These are phyloP conservation scores for Mobula birostris DNA, from an alignment of 2,113 vertebrate species.

Conservation along the genomic window DNA sequence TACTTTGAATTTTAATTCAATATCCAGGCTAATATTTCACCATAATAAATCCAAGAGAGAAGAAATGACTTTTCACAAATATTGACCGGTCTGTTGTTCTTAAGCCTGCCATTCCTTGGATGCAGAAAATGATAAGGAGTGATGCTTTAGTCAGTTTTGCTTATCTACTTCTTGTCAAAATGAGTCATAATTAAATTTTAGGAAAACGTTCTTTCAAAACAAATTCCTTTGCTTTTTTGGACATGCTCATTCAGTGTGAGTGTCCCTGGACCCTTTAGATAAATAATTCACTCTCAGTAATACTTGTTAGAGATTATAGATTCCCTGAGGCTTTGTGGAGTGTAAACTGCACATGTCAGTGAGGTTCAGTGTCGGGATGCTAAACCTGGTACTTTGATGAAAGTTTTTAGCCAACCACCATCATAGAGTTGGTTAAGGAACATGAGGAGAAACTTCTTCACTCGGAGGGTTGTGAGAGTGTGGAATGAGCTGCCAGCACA, in stretches of 20 bases:
- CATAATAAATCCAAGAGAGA: not conserved
- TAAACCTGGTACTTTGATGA: not conserved
- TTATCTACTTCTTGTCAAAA: not conserved
- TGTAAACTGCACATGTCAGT: not conserved
- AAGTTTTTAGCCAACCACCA: not conserved
- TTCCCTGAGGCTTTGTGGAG: not conserved
- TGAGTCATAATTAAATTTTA: not conserved
- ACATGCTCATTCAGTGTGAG: not conserved
- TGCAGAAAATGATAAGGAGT: not conserved
- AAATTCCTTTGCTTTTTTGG: not conserved
- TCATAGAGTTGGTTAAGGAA: not conserved
- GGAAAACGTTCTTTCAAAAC: not conserved
- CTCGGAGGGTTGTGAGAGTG: too few relatives aligned
- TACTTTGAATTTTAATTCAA: not conserved
- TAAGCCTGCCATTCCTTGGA: not conserved
- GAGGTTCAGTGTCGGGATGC: not conserved
- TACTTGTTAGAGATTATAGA: not conserved
- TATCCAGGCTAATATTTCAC: not conserved
- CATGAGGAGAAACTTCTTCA: too few relatives aligned
- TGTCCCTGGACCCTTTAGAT: not conserved
- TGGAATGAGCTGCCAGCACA: too few relatives aligned
- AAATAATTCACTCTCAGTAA: not conserved
- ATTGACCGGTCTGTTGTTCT: not conserved
- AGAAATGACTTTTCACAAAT: not conserved
- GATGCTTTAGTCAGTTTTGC: not conserved